Evolutionary conservation across 2,113 vertebrate genomes (phyloP), one percentile per base, ranked within the genome.

Genomic region (Chitala chitala): DNA sequence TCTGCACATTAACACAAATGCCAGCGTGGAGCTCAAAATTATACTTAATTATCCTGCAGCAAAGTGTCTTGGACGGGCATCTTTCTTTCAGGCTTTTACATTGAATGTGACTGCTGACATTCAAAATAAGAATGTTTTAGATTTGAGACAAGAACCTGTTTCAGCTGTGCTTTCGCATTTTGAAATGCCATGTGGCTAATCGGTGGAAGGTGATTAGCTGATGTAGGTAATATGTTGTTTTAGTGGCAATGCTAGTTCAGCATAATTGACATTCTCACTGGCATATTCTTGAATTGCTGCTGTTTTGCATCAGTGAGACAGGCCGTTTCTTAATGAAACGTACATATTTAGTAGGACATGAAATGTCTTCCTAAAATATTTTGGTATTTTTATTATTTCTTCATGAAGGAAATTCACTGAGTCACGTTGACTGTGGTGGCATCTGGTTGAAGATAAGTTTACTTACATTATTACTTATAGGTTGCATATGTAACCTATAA

Each of bases 1-100:
- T 48, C 38, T 71, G 68, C 20, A 46, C n/a, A 77, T 77, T 78
- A 33, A 64, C 56, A 51, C 53, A 68, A 66, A 71, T 65, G 65
- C 29, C 72, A 71, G 58, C 2, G 22, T 61, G 38, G 58, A 42
- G 4, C 46, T 48, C 55, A 55, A 78, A 26, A 58, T 71, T 78
- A 44, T 26, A 53, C 55, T 48, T 74, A 76, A 77, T 77, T 72
- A 66, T 65, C 20, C 63, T 44, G 36, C 29, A 46, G 38, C 51
- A 36, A 29, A 66, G 33, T 44, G 46, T 71, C 12, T 71, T n/a
- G 53, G 33, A 71, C 36, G 15, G 29, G 64, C 42, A n/a, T 26
- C 40, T 24, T 44, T 68, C 40, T 48, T 13, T 46, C 29, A 68
- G 44, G 38, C 46, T 71, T 70, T 53, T 58, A 33, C 36, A 20